Evolutionary conservation across 1,140 invertebrate species (phyloP), one percentile per base, ranked within the genome.

Genomic region (Stegodyphus dumicola): DNA sequence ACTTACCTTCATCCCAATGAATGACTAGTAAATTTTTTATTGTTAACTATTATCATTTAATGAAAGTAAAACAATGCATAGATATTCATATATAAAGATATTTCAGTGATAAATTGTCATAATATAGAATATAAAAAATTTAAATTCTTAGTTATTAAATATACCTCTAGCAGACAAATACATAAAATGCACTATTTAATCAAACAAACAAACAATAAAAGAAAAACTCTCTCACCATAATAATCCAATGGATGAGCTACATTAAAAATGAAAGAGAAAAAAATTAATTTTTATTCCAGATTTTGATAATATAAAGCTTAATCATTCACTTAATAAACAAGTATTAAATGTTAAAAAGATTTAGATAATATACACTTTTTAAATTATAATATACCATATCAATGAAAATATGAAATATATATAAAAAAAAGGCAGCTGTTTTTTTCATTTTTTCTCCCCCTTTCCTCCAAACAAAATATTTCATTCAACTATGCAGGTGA

Each of bases 171-270:
- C 33, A 33, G 3, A 33, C 33, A 33, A 33, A 33, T 33, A 3
- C 3, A 33, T 33, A 33, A 33, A 33, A 33, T 33, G 33, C 33
- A 33, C 1, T 33, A 33, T 33, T 33, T 33, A 33, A 33, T 33
- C 33, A n/a, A n/a, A n/a, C n/a, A n/a, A n/a, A n/a, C n/a, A n/a
- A 33, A 3, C 33, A 33, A 3, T 88, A 93, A 93, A 93, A 93
- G 54, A 64, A 74, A 33, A 78, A 64, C 33, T 6, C 10, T 97
- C 97, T 98, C 96, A 98, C 97, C 96, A 96, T 98, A 98, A 94
- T 98, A 98, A 93, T 97, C 96, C 93, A 97, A 96, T 91, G 96
- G 95, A 94, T 97, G 96, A 93, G 96, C 96, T 98, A 94, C 92
- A 77, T 73, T 77, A 88, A 87, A 88, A 88, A 87, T 88, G 73